Evolutionary conservation across 2,888 invertebrate species (phyloP).

Genomic region (Petrolisthes cinctipes): DNA sequence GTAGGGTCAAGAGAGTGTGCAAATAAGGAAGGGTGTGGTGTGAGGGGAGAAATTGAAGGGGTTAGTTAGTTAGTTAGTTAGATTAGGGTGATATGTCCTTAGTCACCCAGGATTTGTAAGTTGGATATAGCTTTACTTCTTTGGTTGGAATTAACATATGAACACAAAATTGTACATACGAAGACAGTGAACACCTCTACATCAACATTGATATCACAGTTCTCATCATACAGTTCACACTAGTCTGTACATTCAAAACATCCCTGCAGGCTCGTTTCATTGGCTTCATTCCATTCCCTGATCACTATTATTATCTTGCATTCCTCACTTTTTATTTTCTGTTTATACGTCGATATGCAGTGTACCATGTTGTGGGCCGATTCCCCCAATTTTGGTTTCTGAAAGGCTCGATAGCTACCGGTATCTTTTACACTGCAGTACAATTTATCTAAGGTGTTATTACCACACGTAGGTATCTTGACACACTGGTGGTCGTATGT

Average conservation of each 20-base stretch:
- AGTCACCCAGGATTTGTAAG: too few relatives aligned
- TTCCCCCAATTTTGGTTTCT: background rate
- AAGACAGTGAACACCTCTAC: background rate
- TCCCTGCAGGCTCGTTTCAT: slow-evolving; percentile 6
- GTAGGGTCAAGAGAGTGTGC: too few relatives aligned
- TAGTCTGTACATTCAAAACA: background rate
- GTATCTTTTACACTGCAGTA: background rate
- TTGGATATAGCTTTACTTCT: background rate
- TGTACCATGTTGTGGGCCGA: background rate
- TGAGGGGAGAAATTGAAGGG: too few relatives aligned
- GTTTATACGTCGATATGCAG: background rate
- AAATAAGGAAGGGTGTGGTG: too few relatives aligned
- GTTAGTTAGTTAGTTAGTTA: too few relatives aligned
- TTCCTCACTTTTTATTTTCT: background rate
- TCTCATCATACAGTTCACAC: background rate
- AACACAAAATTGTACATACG: background rate
- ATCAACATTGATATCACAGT: background rate
- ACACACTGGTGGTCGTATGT: background rate
- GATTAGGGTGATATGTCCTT: too few relatives aligned
- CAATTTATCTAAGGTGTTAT: background rate
- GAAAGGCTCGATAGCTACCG: background rate
- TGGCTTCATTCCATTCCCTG: slow-evolving; percentile 2
- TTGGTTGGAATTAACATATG: background rate
- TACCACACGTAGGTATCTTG: background rate
- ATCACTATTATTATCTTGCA: background rate